Evolutionary conservation across 2,113 vertebrate species (phyloP).

Genomic region (Sinocyclocheilus grahami): DNA sequence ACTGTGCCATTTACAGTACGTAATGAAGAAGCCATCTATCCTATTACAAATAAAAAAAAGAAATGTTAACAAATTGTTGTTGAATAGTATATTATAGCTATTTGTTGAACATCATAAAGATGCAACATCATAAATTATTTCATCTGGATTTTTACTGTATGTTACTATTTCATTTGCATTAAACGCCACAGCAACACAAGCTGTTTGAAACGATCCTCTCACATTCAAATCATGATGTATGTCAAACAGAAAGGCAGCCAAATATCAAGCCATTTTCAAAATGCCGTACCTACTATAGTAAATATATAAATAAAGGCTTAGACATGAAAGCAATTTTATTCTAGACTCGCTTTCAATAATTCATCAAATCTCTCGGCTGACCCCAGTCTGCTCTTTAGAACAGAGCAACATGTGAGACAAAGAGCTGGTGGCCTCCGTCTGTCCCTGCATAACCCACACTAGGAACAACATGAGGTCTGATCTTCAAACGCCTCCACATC

Average conservation of each 20-base stretch:
- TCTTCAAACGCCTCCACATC: slow-evolving; percentile 52
- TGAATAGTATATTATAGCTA: too few species aligned
- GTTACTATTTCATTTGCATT: background rate
- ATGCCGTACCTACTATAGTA: background rate
- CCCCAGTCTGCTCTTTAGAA: slow-evolving; percentile 58
- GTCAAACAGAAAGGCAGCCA: background rate
- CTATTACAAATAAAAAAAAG: too few species aligned
- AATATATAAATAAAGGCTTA: slow-evolving; percentile 44
- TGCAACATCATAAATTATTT: too few species aligned
- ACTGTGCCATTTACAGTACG: background rate
- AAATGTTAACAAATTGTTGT: too few species aligned
- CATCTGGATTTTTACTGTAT: too few species aligned
- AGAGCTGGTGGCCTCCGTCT: background rate
- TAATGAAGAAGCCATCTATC: background rate
- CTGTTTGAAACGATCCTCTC: background rate
- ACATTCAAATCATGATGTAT: background rate
- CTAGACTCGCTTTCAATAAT: slow-evolving; percentile 59
- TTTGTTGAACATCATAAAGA: too few species aligned
- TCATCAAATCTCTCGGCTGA: slow-evolving; percentile 52
- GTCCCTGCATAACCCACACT: slow-evolving; percentile 28
- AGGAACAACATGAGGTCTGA: slow-evolving; percentile 36
- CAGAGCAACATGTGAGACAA: slow-evolving; percentile 49
- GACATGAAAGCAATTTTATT: slow-evolving; percentile 53
- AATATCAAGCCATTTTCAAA: background rate
- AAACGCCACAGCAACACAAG: background rate